Conservation (phyloP, 2,888 invertebrate species). For the Himalopsyche anomala region DNA sequence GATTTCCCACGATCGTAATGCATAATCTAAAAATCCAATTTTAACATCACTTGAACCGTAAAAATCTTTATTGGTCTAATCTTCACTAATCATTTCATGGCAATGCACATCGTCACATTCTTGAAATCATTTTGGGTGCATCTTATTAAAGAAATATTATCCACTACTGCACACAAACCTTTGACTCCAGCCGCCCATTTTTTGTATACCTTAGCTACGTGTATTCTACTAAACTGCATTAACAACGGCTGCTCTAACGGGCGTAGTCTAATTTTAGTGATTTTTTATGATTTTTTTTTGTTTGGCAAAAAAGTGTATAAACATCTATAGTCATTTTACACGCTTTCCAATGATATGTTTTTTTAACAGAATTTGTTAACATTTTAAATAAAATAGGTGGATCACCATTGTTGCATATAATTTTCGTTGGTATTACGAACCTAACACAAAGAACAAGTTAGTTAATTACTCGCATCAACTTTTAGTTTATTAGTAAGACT, state of each 20-base stretch:
- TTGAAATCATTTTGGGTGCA: slow-evolving; percentile 16
- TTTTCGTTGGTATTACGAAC: too few species aligned
- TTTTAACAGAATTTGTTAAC: too few species aligned
- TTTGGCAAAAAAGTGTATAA: too few species aligned
- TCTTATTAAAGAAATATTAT: background rate
- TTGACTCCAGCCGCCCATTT: slow-evolving; percentile 8
- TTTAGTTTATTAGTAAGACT: too few species aligned
- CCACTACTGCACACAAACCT: slow-evolving; percentile 17
- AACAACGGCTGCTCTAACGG: background rate
- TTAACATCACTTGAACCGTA: slow-evolving; percentile 6
- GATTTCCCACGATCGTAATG: background rate
- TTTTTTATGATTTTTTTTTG: too few species aligned
- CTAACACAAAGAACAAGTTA: too few species aligned
- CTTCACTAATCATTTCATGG: slow-evolving; percentile 11
- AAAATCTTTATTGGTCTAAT: slow-evolving; percentile 24
- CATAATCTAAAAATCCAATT: slow-evolving; percentile 10
- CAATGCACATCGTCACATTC: slow-evolving; percentile 14
- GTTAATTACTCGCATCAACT: too few species aligned
- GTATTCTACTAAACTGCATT: slow-evolving; percentile 5
- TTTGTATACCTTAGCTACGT: slow-evolving; percentile 7
- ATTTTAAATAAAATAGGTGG: too few species aligned
- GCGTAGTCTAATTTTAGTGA: background rate
- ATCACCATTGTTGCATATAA: too few species aligned
- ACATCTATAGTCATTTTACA: too few species aligned
- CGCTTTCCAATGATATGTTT: too few species aligned